Percentiles rank a stretch among this genome's conserved stretches.
These are phyloP conservation scores for Platorchestia sp. DNA, from an alignment of 1,140 invertebrate species.

Conservation along the genomic window DNA sequence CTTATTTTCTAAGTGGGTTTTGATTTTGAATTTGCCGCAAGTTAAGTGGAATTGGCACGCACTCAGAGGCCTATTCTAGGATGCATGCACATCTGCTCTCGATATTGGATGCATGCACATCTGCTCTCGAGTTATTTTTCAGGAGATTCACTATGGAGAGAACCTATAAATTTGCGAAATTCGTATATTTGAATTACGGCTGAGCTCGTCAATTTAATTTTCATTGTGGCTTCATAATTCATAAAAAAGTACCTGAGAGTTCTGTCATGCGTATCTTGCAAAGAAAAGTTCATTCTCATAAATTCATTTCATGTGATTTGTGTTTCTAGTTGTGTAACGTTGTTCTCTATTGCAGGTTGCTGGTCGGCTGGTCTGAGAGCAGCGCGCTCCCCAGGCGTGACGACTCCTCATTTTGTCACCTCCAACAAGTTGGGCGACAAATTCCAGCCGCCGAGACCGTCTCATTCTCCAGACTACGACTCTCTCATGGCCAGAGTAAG, in stretches of 20 bases:
- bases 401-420: constrained; percentile 55
- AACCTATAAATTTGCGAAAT: too few relatives aligned
- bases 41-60: too few relatives aligned
- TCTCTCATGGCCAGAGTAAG: constrained; percentile 58
- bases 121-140: too few relatives aligned
- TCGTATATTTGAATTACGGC: too few relatives aligned
- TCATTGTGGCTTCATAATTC: too few relatives aligned
- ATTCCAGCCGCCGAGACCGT: background rate
- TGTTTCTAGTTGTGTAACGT: background rate
- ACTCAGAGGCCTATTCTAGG: too few relatives aligned
- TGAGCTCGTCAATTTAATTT: too few relatives aligned
- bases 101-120: too few relatives aligned
- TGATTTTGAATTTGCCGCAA: too few relatives aligned
- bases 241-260: background rate
- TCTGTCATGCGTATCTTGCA: background rate
- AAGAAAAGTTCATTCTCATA: background rate
- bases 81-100: too few relatives aligned
- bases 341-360: constrained; percentile 8
- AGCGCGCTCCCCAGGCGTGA: constrained; percentile 45
- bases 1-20: too few relatives aligned
- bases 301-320: background rate
- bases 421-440: constrained; percentile 62
- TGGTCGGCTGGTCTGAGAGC: constrained; percentile 36
- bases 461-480: constrained; percentile 60
- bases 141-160: too few relatives aligned